Evolutionary conservation across 2,888 invertebrate genomes (phyloP).

Genomic region (Stomorhina lunata): DNA sequence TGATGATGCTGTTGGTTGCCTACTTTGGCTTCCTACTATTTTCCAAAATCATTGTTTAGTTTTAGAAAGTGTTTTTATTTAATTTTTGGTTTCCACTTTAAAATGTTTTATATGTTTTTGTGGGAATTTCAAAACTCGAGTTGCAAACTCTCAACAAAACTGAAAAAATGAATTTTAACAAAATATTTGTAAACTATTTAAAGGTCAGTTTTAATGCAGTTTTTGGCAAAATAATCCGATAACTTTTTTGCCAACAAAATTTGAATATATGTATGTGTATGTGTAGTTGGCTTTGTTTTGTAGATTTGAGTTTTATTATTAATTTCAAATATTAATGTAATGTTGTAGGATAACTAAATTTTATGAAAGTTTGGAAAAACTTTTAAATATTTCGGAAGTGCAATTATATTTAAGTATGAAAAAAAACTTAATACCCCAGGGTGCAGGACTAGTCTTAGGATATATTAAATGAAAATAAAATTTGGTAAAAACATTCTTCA

Average conservation of each 20-base stretch:
- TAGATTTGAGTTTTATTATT: conserved; percentile 17
- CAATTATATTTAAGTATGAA: background rate
- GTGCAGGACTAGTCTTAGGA: no score
- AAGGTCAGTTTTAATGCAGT: conserved; percentile 63
- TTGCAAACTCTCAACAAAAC: conserved; percentile 1
- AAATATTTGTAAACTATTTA: conserved; percentile 60
- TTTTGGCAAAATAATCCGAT: conserved; percentile 20
- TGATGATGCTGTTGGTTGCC: conserved; percentile 3
- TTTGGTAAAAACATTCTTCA: no score
- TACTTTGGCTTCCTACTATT: background rate
- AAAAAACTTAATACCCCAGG: background rate
- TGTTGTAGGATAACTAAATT: no score
- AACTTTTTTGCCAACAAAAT: conserved; percentile 19
- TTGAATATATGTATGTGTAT: background rate
- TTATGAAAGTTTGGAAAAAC: no score
- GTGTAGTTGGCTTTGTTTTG: no score
- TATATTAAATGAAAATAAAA: no score
- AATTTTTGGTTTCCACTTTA: conserved; percentile 23
- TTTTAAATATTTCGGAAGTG: no score
- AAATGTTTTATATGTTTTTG: conserved; percentile 43
- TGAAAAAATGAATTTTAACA: conserved; percentile 28
- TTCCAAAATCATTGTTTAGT: conserved; percentile 1
- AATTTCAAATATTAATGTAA: background rate
- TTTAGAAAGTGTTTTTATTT: background rate
- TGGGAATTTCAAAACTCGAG: background rate